Base-by-base conservation (phyloP, 2,113 vertebrate species). In the Phyllostomus discolor region DNA sequence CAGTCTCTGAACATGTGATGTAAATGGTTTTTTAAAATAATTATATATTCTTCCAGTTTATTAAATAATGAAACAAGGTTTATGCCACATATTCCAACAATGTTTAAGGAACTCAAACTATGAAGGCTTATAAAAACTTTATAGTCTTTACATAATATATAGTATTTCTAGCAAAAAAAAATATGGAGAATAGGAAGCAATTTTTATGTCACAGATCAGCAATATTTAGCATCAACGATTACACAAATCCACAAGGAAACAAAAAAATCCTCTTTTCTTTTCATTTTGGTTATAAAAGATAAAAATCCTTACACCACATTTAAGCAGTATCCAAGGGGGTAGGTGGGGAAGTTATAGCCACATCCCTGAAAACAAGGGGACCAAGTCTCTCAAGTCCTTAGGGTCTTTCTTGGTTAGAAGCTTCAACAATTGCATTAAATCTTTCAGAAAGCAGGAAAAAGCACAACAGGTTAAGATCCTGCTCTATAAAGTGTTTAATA, bases 51-150 rank as follows among this genome's bases (percentile, higher is more conserved):
- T 14, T 94, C 80, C 46, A 43, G 43, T 97, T 97, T 98, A 98
- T 97, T 97, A 97, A 95, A 96, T 95, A 97, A 80, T 73, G 81
- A 95, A 95, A 92, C 69, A 90, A 95, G 41, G 28, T 50, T 67
- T 91, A 91, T 22, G 43, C 35, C 70, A 96, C 59, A 95, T 73
- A 67, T 10, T 93, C 57, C 88, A 89, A 90, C 54, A 70, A 81
- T 66, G 78, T 86, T 95, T 96, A 97, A 95, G 96, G 75, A 97
- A 43, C 66, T 64, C 33, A 19, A 96, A 72, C 73, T 96, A 97
- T 28, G 84, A 96, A 96, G 33, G 54, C 69, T 84, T 93, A 73
- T 84, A 81, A 88, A 92, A 97, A 97, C 69, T 69, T 48, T 35
- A 69, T 62, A 43, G 11, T 92, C 57, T 91, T 94, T 90, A 90